Base-by-base conservation (phyloP, 2,113 vertebrate genomes). In the Myrmecobius fasciatus region DNA sequence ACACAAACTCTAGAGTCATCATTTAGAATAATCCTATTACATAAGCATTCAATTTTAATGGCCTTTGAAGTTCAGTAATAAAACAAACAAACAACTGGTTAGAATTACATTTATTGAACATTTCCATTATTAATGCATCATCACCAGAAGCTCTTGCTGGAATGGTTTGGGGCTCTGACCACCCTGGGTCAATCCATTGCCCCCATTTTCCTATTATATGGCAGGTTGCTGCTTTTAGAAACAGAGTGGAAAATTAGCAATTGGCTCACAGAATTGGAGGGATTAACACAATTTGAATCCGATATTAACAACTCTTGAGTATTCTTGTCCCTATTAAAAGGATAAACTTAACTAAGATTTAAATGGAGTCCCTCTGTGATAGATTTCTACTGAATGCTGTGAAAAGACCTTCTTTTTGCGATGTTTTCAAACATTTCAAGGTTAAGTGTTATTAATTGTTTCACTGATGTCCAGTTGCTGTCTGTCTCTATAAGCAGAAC, bases 301-400 rank as follows among this genome's bases (percentile, higher is more conserved):
- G 67, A 43, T 43, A n/a, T 24, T 43, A 83, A 83, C 36, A 91
- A 56, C 25, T 26, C 48, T 20, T 91, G 51, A 94, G 51, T 9
- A 26, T 94, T 51, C 90, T 91, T 43, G 75, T 54, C 26, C 36
- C 83, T 97, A 91, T 96, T 93, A 96, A 92, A 91, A 96, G 95
- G 94, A 92, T 89, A 96, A 91, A n/a, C 3, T 83, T 8, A 17
- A 17, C 5, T 60, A 90, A 89, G 31, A n/a, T 93, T 93, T 75
- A 91, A 91, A 94, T 93, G 54, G 95, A 94, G 43, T 75, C 52
- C 96, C 26, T 91, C 52, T 91, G 53, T 52, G 54, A 46, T 47
- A 91, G 67, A 67, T 92, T 90, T 89, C 93, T 89, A 52, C 94
- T 91, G 92, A 91, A 88, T 90, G 83, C 91, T 93, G 90, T 52